A percentile compares a stretch with the other conserved stretches of the same genome.
Evolutionary conservation across 2,888 invertebrate genomes (phyloP).

Genomic region (Volucella zonaria): DNA sequence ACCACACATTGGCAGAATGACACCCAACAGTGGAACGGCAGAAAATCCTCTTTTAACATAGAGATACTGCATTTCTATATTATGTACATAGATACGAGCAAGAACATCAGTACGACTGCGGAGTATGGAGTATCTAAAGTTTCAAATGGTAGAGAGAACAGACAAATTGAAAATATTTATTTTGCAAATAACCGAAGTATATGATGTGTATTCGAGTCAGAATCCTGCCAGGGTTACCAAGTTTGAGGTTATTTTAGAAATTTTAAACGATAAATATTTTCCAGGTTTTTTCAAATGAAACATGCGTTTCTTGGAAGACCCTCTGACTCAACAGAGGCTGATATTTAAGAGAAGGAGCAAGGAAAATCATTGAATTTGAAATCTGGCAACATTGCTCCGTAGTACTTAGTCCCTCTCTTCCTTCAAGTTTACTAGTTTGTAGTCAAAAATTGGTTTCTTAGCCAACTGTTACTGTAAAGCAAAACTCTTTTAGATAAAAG

Average conservation of each 20-base stretch:
- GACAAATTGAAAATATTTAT: slow-evolving; percentile 51
- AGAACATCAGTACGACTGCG: too few relatives aligned
- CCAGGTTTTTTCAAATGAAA: too few relatives aligned
- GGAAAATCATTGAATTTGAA: too few relatives aligned
- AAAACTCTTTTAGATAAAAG: not conserved
- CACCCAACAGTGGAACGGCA: not conserved
- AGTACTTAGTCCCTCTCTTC: not conserved
- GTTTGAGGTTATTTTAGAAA: too few relatives aligned
- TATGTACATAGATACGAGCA: too few relatives aligned
- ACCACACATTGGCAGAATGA: not conserved
- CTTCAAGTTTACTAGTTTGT: too few relatives aligned
- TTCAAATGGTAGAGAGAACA: not conserved
- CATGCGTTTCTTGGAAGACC: too few relatives aligned
- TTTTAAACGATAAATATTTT: too few relatives aligned
- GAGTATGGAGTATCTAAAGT: not conserved
- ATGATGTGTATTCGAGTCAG: not conserved
- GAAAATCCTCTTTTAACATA: not conserved
- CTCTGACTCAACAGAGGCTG: too few relatives aligned
- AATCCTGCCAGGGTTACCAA: too few relatives aligned
- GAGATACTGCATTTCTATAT: not conserved
- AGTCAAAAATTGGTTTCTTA: slow-evolving; percentile 2
- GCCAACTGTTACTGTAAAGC: not conserved
- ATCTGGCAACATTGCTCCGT: too few relatives aligned
- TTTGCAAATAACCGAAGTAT: slow-evolving; percentile 25
- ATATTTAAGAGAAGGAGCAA: too few relatives aligned